Base-by-base conservation (phyloP, 1,140 invertebrate genomes). In the Physella acuta region DNA sequence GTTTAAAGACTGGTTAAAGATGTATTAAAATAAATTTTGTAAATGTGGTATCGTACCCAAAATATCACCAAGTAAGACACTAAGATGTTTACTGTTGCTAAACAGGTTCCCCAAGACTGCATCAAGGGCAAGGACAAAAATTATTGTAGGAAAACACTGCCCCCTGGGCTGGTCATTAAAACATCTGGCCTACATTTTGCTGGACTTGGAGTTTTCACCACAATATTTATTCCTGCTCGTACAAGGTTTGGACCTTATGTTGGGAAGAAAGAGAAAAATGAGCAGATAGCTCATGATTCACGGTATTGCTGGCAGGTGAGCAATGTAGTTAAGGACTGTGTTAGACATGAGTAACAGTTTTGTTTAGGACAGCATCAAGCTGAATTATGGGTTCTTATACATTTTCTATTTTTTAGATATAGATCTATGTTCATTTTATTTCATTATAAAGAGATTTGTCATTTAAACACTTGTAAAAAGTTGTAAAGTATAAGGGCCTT, bases 211-310 rank as follows among this genome's bases (percentile, higher is more conserved):
- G 52, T 55, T 55, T 55, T 55, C 24, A 24, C 52, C 24, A 55
- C 26, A 14, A 55, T 14, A 24, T 5, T n/a, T 28, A 14, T 55
- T 55, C 52, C 52, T 55, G 8, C 52, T 14, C 8, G 52, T 14
- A 55, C 16, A 5, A 55, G 52, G 26, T 55, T 55, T 55, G 52
- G 52, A 55, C 52, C 52, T 14, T 55, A 55, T 28, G 5, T 16
- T 5, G 52, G 52, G 26, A 55, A 55, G 24, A 55, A 14, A 55
- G 52, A 55, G 24, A 55, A 28, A 55, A 55, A 55, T 55, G 24
- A 55, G 24, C 4, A 14, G 4, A 55, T 14, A n/a, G 52, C 52
- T n/a, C 11, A 55, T 14, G 24, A 55, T 11, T 14, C 52, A 14
- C 11, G 52, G 16, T 55, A 14, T 55, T 14, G 52, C 24, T 55